Evolutionary conservation across 2,888 invertebrate genomes (phyloP), one percentile per base, ranked within the genome.

Genomic region (Melanostoma scalare): DNA sequence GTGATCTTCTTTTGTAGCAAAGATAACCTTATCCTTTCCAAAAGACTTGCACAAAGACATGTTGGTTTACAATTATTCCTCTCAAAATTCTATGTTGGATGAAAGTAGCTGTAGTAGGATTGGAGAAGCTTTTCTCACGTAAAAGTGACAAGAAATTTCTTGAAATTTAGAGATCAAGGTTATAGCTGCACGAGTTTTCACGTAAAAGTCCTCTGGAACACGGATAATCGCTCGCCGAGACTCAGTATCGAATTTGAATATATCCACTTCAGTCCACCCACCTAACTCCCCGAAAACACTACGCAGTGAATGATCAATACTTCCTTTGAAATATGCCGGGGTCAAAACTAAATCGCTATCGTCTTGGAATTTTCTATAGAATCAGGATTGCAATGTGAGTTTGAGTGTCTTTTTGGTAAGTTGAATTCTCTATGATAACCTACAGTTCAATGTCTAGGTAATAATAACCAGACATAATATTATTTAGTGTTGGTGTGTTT

Each of bases 21-120:
- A 96, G 85, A 97, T 94, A 50, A 98, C 94, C 84, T 94, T 93
- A 90, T 98, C 97, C 92, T 97, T 96, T 6, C 95, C 95, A 89
- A 91, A 89, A 68, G 89, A 89, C 84, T 93, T 89, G 90, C 94
- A 90, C 85, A 92, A 87, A 76, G 92, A 89, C 93, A 92, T 92
- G 61, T 76, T 89, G 58, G 6, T 33, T 69, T 8, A 1, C 20
- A n/a, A 44, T 40, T 33, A 6, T 33, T 48, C 8, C 0, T 36
- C 40, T 63, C 63, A 74, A n/a, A 55, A 65, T 31, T 80, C 67
- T 53, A 73, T 67, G 36, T 81, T 78, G 36, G 68, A 75, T 60
- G 85, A 50, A 9, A 84, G 58, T 9, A 84, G 38, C 6, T 84
- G 69, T 0, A 79, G 31, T 8, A 84, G 44, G 38, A 75, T 30